A percentile compares a stretch with the other conserved stretches of the same genome.
Evolutionary conservation across 2,113 vertebrate genomes (phyloP).

Genomic region (Ptyas mucosa): DNA sequence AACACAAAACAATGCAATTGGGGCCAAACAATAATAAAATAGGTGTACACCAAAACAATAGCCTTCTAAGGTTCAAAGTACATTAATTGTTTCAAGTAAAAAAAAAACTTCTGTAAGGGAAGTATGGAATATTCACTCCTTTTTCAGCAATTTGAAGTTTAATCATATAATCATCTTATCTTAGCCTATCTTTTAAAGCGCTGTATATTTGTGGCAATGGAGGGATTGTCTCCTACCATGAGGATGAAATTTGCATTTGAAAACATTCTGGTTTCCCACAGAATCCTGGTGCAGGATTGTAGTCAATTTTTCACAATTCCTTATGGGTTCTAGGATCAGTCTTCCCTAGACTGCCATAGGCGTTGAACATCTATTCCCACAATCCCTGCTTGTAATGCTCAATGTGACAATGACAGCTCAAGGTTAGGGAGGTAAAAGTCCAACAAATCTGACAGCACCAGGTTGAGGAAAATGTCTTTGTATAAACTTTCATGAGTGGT

Average conservation of each 20-base stretch:
- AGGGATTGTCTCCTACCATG: background rate
- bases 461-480: background rate
- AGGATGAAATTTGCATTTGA: background rate
- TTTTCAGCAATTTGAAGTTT: background rate
- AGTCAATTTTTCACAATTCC: background rate
- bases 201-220: background rate
- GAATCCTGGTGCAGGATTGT: background rate
- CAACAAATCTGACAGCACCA: background rate
- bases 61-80: slow-evolving; percentile 20
- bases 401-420: background rate
- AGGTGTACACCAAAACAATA: slow-evolving; percentile 28
- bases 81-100: slow-evolving; percentile 19
- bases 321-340: background rate
- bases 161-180: background rate
- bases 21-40: background rate
- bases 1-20: background rate
- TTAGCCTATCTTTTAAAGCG: background rate
- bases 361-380: background rate
- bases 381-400: background rate
- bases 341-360: background rate
- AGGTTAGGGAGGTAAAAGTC: background rate
- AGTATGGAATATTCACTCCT: background rate
- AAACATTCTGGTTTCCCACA: background rate
- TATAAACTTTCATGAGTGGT: background rate
- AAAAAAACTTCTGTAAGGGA: background rate